A percentile compares a stretch with the other conserved stretches of the same genome.
These are phyloP conservation scores for Leucania comma DNA, from an alignment of 2,888 invertebrate species.

Conservation along the genomic window DNA sequence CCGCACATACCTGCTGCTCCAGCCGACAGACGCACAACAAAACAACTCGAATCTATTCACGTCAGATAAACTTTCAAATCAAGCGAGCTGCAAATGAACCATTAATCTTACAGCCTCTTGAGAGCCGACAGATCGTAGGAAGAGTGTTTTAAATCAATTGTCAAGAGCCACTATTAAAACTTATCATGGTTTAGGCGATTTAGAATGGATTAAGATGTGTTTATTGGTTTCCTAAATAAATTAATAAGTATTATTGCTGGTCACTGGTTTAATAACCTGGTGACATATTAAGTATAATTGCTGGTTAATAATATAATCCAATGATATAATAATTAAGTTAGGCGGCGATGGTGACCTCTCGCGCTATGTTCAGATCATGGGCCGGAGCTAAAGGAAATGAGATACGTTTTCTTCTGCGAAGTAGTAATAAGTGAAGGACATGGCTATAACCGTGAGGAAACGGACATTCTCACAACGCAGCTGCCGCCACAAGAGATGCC, in stretches of 20 bases:
- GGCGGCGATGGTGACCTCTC: no score
- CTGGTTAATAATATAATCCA: no score
- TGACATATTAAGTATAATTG: no score
- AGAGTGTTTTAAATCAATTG: conserved; percentile 64
- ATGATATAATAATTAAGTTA: no score
- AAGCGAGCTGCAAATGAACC: conserved; percentile 62
- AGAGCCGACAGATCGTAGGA: conserved; percentile 51
- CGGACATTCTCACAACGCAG: no score
- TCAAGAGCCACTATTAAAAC: conserved; percentile 53
- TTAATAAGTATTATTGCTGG: conserved; percentile 11
- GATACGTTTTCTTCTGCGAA: no score
- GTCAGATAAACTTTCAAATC: conserved; percentile 66
- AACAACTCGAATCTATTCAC: conserved; percentile 71
- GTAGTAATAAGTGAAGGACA: no score
- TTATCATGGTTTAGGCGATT: conserved; percentile 22
- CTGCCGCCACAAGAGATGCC: no score
- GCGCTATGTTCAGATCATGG: no score
- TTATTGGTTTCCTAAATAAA: conserved; percentile 12
- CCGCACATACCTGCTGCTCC: conserved; percentile 74
- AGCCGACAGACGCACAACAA: conserved; percentile 69
- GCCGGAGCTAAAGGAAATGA: no score
- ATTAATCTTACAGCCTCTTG: conserved; percentile 66
- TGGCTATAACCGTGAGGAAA: no score
- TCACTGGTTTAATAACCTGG: neutral
- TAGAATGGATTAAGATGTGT: conserved; percentile 8